These are phyloP conservation scores for Aphidius gifuensis DNA, from an alignment of 1,140 invertebrate species.

Conservation along the genomic window DNA sequence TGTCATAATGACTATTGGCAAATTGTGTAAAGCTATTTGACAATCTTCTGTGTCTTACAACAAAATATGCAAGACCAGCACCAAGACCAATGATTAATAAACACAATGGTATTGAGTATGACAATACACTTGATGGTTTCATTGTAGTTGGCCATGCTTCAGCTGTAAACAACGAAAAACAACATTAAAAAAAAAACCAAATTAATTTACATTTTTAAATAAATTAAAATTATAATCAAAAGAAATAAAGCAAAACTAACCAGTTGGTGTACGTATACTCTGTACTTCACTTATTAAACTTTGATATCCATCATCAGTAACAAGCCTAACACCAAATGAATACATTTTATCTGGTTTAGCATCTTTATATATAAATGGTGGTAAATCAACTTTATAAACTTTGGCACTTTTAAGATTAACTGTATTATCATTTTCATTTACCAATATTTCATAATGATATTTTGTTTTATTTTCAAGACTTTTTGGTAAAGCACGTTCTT, in stretches of 20 bases:
- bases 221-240: background rate
- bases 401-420: constrained; percentile 57
- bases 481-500: constrained; percentile 42
- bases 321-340: constrained; percentile 63
- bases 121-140: constrained; percentile 45
- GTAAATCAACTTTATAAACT: constrained; percentile 49
- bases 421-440: constrained; percentile 56
- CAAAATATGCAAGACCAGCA: constrained; percentile 63
- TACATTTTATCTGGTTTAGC: constrained; percentile 56
- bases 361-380: constrained; percentile 60
- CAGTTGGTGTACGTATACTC: constrained; percentile 49
- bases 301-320: constrained; percentile 63
- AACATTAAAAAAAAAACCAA: constrained; percentile 3
- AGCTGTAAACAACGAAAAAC: constrained; percentile 22
- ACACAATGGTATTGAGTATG: constrained; percentile 50
- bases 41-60: constrained; percentile 70
- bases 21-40: constrained; percentile 77
- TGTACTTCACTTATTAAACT: constrained; percentile 64
- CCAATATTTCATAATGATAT: constrained; percentile 63
- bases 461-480: constrained; percentile 41
- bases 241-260: constrained; percentile 36
- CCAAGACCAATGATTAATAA: constrained; percentile 61
- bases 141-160: constrained; percentile 37
- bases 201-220: background rate
- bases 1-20: constrained; percentile 83